These are phyloP conservation scores for Trachythela sp. DNA, from an alignment of 64 coral and sea anemone genomes.

Conservation along the genomic window DNA sequence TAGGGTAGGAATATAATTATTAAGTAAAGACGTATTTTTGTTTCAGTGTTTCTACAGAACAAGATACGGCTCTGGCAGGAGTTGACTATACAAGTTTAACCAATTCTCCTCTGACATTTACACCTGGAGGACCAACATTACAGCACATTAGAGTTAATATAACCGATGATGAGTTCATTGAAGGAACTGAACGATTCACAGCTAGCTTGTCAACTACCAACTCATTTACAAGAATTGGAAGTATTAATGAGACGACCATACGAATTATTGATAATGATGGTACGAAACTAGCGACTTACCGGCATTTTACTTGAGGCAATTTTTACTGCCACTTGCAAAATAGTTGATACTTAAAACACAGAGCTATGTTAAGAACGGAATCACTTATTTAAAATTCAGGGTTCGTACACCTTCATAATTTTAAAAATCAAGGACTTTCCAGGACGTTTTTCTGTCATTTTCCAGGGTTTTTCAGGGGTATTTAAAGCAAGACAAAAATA, in stretches of 20 bases:
- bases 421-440: too few species aligned
- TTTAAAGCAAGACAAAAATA: too few species aligned
- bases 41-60: background rate
- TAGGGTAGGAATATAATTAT: background rate
- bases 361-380: too few species aligned
- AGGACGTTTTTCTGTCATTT: too few species aligned
- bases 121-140: background rate
- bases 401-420: too few species aligned
- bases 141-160: background rate
- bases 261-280: constrained; percentile 21
- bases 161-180: background rate
- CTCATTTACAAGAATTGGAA: background rate
- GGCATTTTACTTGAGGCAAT: too few species aligned
- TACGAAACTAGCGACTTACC: background rate
- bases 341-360: too few species aligned
- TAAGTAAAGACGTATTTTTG: background rate
- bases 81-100: background rate
- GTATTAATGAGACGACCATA: background rate
- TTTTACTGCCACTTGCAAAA: too few species aligned
- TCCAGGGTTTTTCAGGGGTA: too few species aligned
- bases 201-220: background rate
- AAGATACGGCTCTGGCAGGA: background rate
- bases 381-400: too few species aligned
- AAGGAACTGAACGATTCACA: constrained; percentile 3
- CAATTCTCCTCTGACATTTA: background rate